Base-by-base conservation (phyloP, 2,888 invertebrate genomes). In the Chloromyia formosa region DNA sequence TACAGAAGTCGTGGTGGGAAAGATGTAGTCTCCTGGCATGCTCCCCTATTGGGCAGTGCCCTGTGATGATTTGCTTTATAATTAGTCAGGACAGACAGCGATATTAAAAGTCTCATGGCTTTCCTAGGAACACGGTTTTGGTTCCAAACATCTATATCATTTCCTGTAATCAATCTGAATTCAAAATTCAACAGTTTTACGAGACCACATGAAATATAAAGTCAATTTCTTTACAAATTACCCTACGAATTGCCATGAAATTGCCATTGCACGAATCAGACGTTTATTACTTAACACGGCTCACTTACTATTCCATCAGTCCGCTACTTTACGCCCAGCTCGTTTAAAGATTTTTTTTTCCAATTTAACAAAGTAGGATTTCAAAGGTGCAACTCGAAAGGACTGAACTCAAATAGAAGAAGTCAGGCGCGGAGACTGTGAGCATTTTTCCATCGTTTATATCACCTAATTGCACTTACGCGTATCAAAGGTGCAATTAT, bases 401-500 rank as follows among this genome's bases (percentile, higher is more conserved):
- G 27, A 35, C 3, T 35, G 7, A 42, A 42, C 42, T 12, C 42
- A 42, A 42, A 42, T 12, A 12, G 42, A 42, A 42, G 7, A 42
- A 42, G 5, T 12, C 56, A 56, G 20, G 18, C 18, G 56, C 56
- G 56, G 22, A 0, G 56, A 10, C 56, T 20, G 20, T 20, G 56
- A 20, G 20, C 20, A 7, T 10, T 20, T 27, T 61, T 64, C 3
- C 40, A 71, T 27, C 71, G 42, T 71, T 71, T 58, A 69, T 40
- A 58, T 35, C 20, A 20, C 58, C 56, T 71, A 71, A 71, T 58
- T 71, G 71, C 71, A 71, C 27, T 56, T 40, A 58, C 56, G 71
- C 58, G 56, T 71, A 58, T 56, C 27, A 71, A 56, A 35, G 40
- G 56, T 71, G 71, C 71, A 71, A 71, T 71, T 58, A 71, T 71